Evolutionary conservation across 2,113 vertebrate genomes (phyloP), one percentile per base, ranked within the genome.

Genomic region (Gobius niger): DNA sequence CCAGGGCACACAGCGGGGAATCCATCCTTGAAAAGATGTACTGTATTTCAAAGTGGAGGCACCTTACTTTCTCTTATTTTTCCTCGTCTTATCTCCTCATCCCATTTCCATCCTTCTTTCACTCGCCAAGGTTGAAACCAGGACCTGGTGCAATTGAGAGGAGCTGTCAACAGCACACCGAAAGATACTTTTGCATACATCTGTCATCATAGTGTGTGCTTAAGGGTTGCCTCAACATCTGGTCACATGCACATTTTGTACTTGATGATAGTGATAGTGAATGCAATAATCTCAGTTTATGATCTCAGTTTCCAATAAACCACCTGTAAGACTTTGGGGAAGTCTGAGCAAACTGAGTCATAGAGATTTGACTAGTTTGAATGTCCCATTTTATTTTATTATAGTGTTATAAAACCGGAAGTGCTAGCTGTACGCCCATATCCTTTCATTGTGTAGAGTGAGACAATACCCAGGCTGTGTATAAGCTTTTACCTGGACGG

Each of bases 41-140:
- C 88, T 83, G 79, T 79, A 86, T 89, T 88, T 89, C 74, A 82
- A 83, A 88, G 85, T 75, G 44, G 67, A 70, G 72, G 68, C 63
- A 75, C 77, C 68, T 75, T 16, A 16, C 72, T 81, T 56, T 72
- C 47, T 53, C 57, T 70, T 53, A 52, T 63, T 65, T 71, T 77
- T 70, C 63, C 14, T 80, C 50, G 24, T 74, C 72, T 67, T 82
- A 75, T 78, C 71, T 71, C 53, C 16, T 67, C 44, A 44, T 81
- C 19, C 71, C 79, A 68, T 65, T 82, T 67, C 24, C 57, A 73
- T 78, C 63, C 52, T 44, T 72, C 63, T 72, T 60, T 77, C 57
- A 53, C 61, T 47, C 73, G 57, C 44, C 49, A 72, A 78, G 75
- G 60, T 65, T 14, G 4, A 60, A 69, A 71, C 65, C 59, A 66